Percentiles rank a stretch among this genome's conserved stretches.
Evolutionary conservation across 2,113 vertebrate species (phyloP).

Genomic region (Cathartes aura): DNA sequence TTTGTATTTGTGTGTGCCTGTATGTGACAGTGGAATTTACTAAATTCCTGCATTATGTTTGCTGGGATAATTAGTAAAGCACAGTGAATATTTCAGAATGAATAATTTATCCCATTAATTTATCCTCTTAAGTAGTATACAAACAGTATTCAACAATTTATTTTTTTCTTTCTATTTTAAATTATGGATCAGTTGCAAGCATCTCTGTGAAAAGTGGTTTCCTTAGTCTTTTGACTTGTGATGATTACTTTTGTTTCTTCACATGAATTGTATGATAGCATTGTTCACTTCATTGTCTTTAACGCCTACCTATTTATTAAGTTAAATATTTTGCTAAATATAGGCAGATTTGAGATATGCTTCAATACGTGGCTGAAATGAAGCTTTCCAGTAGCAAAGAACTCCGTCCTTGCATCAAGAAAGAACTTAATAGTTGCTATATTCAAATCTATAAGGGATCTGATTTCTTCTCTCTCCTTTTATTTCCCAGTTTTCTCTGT

Average conservation of each 20-base stretch:
- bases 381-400: background rate
- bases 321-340: background rate
- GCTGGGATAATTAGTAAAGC: constrained; percentile 1
- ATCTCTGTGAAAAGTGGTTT: background rate
- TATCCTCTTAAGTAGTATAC: background rate
- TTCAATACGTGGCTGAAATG: background rate
- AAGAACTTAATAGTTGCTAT: background rate
- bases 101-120: constrained; percentile 8
- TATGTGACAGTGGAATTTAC: background rate
- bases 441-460: background rate
- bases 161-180: background rate
- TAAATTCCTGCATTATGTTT: background rate
- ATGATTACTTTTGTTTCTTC: background rate
- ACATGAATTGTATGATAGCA: background rate
- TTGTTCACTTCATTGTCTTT: background rate
- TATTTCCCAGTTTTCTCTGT: background rate
- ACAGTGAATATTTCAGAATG: background rate
- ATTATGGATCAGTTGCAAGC: background rate
- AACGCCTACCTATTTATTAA: background rate
- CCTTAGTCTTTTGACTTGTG: background rate
- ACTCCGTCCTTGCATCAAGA: background rate
- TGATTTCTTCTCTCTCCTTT: background rate
- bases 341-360: background rate
- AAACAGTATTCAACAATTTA: background rate
- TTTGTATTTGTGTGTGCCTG: background rate